These are phyloP conservation scores for Aplocera efformata DNA, from an alignment of 2,888 invertebrate species.

Conservation along the genomic window DNA sequence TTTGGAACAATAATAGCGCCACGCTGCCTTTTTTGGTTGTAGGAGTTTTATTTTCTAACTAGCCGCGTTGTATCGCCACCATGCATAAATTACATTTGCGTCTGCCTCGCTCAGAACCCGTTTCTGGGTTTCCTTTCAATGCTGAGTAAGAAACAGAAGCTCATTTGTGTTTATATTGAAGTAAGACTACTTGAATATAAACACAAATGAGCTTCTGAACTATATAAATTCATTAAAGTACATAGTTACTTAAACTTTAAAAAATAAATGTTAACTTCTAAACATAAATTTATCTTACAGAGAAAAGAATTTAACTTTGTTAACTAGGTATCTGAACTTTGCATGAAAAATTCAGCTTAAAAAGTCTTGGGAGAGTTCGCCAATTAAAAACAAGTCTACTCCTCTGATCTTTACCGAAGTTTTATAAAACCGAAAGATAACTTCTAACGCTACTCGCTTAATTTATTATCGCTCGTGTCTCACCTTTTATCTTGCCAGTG, in stretches of 20 bases:
- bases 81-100: constrained; percentile 20
- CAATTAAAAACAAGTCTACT: constrained; percentile 33
- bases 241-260: too few species aligned
- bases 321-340: constrained; percentile 4
- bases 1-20: constrained; percentile 24
- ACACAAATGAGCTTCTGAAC: too few species aligned
- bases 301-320: neutral
- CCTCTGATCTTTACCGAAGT: constrained; percentile 37
- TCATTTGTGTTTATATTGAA: constrained; percentile 23
- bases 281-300: too few species aligned
- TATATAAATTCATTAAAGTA: too few species aligned
- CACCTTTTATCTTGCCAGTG: constrained; percentile 54
- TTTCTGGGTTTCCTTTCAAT: constrained; percentile 13
- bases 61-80: constrained; percentile 16
- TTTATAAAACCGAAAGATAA: constrained; percentile 48
- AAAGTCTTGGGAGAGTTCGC: constrained; percentile 17
- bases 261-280: too few species aligned
- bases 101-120: constrained; percentile 15
- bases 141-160: constrained; percentile 18
- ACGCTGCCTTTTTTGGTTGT: constrained; percentile 12
- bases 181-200: too few species aligned
- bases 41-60: constrained; percentile 28
- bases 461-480: constrained; percentile 42
- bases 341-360: neutral
- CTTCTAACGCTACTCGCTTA: constrained; percentile 32